A percentile compares a stretch with the other conserved stretches of the same genome.
These are phyloP conservation scores for Tortricodes alternella DNA, from an alignment of 2,888 invertebrate species.

Conservation along the genomic window DNA sequence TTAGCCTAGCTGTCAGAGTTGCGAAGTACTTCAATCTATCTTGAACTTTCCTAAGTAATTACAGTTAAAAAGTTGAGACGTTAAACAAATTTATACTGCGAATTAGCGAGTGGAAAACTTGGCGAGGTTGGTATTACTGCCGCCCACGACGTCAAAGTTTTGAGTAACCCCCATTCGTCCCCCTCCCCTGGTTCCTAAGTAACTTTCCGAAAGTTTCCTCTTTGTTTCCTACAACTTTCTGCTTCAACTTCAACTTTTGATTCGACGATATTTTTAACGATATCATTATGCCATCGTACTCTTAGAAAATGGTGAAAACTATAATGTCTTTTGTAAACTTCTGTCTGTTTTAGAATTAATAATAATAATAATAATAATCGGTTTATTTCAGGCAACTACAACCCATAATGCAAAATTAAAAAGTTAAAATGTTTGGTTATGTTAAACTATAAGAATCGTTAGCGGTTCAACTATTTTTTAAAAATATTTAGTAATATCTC, in stretches of 20 bases:
- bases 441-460: too few species aligned
- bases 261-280: constrained; percentile 66
- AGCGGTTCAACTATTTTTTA: too few species aligned
- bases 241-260: constrained; percentile 59
- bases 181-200: constrained; percentile 56
- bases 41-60: constrained; percentile 73
- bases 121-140: constrained; percentile 62
- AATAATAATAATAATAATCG: too few species aligned
- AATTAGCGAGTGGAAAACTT: constrained; percentile 77
- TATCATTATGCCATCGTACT: constrained; percentile 37
- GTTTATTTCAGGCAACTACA: too few species aligned
- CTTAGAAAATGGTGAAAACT: constrained; percentile 14
- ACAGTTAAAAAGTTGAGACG: constrained; percentile 81
- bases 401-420: too few species aligned
- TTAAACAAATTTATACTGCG: constrained; percentile 81
- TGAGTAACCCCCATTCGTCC: constrained; percentile 58
- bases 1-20: constrained; percentile 55
- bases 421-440: too few species aligned
- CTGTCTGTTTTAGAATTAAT: too few species aligned
- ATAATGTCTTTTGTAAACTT: not conserved
- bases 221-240: constrained; percentile 71
- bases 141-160: constrained; percentile 73
- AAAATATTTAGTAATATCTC: constrained; percentile 2
- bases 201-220: constrained; percentile 70
- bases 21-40: constrained; percentile 69